Percentiles rank a stretch among this genome's conserved stretches.
Evolutionary conservation across 2,888 invertebrate genomes (phyloP).

Genomic region (Subacronicta megacephala): DNA sequence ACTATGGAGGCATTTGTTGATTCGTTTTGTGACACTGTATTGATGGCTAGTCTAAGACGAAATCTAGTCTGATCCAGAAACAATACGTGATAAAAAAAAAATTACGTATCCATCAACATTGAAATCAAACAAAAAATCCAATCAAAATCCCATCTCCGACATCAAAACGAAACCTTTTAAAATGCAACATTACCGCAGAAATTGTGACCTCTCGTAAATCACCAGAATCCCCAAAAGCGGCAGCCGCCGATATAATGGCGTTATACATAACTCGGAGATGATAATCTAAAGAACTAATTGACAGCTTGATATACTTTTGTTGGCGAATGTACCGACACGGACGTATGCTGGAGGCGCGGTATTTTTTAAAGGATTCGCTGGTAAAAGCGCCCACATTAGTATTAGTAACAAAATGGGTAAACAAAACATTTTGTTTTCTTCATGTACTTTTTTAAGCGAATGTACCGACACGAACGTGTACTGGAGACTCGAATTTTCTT

Average conservation of each 20-base stretch:
- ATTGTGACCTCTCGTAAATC: constrained; percentile 62
- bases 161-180: constrained; percentile 31
- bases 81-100: background rate
- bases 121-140: constrained; percentile 15
- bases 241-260: constrained; percentile 62
- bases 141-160: constrained; percentile 13
- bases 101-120: constrained; percentile 33
- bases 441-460: too few relatives aligned
- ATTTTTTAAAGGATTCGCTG: constrained; percentile 9
- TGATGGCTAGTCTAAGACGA: too few relatives aligned
- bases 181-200: constrained; percentile 58
- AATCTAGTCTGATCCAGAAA: too few relatives aligned
- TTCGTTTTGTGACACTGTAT: too few relatives aligned
- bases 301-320: constrained; percentile 77
- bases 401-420: background rate
- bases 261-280: constrained; percentile 70
- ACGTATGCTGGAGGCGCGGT: constrained; percentile 40
- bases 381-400: background rate
- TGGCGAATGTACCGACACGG: constrained; percentile 53
- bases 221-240: constrained; percentile 58
- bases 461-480: too few relatives aligned
- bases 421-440: too few relatives aligned
- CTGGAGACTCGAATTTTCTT: too few relatives aligned
- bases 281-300: constrained; percentile 78
- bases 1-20: too few relatives aligned